Base-by-base conservation (phyloP, 2,888 invertebrate species). In the Molanna angustata region DNA sequence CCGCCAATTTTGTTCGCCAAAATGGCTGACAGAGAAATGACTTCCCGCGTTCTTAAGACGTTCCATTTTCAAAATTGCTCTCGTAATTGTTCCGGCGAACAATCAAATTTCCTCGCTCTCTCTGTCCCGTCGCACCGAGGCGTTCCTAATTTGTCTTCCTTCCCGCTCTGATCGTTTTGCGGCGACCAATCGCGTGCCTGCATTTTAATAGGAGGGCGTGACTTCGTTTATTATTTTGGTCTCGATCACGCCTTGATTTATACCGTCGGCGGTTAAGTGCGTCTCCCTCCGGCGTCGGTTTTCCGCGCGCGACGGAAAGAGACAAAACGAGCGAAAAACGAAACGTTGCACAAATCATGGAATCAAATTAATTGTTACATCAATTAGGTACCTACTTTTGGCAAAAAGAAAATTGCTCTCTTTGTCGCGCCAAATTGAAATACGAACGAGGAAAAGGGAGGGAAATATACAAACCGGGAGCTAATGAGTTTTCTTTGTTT, bases 161-260 rank as follows among this genome's bases (percentile, higher is more conserved):
- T 54, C 53, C 45, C 49, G 3, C 39, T 54, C 53, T 43, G 32
- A 54, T 49, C 53, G 53, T 49, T 54, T 54, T 54, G 45, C 32
- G 49, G 22, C 43, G 40, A 45, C 53, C 53, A 54, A 54, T 54
- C 35, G 46, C 18, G 41, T 4, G 19, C 9, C 32, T 22, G 53
- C n/a, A 45, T 49, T 54, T 49, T 54, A 54, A 54, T 49, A 49
- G 53, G 13, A 21, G 53, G 53, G 53, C 49, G 53, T 54, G 44
- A 18, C 48, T 39, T 22, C 31, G 44, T 45, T 49, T 54, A 54
- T 54, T 54, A 54, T 54, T 54, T 54, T 42, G 33, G 39, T 49
- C 48, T 21, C 41, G 49, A 54, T 54, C 53, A 54, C 53, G 53
- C 53, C 53, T 49, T 54, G 53, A 54, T 54, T 54, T 54, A 54